Conservation (phyloP, 2,113 vertebrate species). For the Motacilla tschutschensis region DNA sequence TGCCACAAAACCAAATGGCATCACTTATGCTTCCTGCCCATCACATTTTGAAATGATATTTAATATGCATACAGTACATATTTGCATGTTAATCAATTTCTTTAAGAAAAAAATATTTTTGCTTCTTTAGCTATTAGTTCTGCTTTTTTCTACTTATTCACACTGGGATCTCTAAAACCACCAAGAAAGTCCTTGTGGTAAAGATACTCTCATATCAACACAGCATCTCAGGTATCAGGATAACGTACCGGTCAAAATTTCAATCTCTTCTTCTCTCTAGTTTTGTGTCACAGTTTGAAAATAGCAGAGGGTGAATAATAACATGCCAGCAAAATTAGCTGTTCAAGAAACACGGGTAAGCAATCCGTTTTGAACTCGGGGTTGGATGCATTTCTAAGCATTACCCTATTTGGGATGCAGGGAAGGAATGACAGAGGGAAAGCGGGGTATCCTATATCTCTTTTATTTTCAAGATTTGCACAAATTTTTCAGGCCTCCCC, state of each 20-base stretch:
- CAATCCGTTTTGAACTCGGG: not conserved
- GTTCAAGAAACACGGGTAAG: conserved; percentile 37
- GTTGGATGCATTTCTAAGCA: conserved; percentile 12
- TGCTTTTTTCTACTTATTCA: conserved; percentile 37
- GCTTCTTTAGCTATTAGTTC: conserved; percentile 38
- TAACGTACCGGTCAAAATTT: conserved; percentile 44
- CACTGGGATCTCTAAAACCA: conserved; percentile 62
- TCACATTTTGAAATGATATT: conserved; percentile 67
- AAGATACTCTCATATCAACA: conserved; percentile 39
- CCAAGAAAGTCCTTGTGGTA: conserved; percentile 50
- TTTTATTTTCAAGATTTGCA: not conserved
- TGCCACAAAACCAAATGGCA: conserved; percentile 77
- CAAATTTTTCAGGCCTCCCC: not conserved
- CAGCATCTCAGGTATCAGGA: conserved; percentile 29
- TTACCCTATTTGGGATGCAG: not conserved
- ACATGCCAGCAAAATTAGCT: conserved; percentile 27
- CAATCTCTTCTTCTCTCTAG: conserved; percentile 47
- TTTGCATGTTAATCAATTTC: conserved; percentile 64
- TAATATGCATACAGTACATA: conserved; percentile 62
- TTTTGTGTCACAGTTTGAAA: conserved; percentile 49
- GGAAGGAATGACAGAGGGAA: not conserved
- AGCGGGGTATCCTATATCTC: not conserved
- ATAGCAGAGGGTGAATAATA: conserved; percentile 44
- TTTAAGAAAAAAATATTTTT: conserved; percentile 52
- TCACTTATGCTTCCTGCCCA: conserved; percentile 71